Evolutionary conservation across 2,113 vertebrate species (phyloP), one percentile per base, ranked within the genome.

Genomic region (Rallus limicola): DNA sequence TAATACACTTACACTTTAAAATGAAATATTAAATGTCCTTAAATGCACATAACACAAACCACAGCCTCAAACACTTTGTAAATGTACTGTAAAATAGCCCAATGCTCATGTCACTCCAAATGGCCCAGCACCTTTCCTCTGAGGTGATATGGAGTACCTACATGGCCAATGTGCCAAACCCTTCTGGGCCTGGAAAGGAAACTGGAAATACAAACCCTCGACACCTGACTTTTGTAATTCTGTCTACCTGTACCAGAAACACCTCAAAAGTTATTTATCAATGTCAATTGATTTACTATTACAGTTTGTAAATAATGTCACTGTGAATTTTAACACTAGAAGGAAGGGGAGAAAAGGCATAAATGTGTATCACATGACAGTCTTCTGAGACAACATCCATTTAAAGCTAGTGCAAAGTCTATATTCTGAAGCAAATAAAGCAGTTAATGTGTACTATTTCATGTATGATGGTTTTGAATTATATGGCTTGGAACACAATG

Each of bases 1-100:
- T 94, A 92, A 95, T 88, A 89, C 28, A 92, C 21, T 82, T 82
- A 62, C 17, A 55, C 48, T 20, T 65, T 93, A 91, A 91, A 93
- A 78, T 74, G 70, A 83, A 92, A 77, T 65, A 76, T 26, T 63
- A 63, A 67, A 91, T 79, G 31, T 76, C 67, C 76, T 93, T 65
- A 87, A 64, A 88, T 5, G 29, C 48, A 85, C 58, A 18, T 60
- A 91, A 59, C n/a, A 85, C 28, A 86, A 76, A 83, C 14, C 56
- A 50, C 19, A 82, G 40, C 42, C 29, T 68, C 65, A 91, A 82
- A 92, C n/a, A 64, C 15, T 70, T 91, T 46, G 9, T 26, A 92
- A 53, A 93, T 18, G 3, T 80, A 50, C 13, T 94, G 80, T 21
- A 83, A 15, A 85, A n/a, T 77, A 20, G 10, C 19, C 6, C 33